These are phyloP conservation scores for Myotis vivesi DNA, from an alignment of 2,797 vertebrate genomes.

Conservation along the genomic window DNA sequence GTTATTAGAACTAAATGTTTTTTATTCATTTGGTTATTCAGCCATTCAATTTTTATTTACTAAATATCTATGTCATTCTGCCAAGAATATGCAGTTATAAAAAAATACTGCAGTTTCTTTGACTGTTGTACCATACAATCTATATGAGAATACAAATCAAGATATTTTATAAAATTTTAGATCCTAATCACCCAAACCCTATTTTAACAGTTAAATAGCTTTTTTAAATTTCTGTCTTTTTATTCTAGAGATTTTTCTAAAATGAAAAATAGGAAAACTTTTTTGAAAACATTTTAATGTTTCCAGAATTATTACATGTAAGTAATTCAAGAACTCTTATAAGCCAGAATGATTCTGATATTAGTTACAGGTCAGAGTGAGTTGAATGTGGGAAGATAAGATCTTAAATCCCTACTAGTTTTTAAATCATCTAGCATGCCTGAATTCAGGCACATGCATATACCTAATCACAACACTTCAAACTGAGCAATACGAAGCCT, in stretches of 20 bases:
- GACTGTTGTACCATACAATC: neutral
- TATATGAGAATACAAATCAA: neutral
- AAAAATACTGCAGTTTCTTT: neutral
- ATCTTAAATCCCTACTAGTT: neutral
- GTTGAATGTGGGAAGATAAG: neutral
- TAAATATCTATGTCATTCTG: neutral
- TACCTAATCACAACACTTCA: neutral
- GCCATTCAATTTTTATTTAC: neutral
- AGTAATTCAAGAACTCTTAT: neutral
- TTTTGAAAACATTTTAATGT: conserved; percentile 9
- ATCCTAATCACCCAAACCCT: neutral
- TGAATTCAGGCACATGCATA: neutral
- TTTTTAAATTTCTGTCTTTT: neutral
- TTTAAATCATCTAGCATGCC: neutral
- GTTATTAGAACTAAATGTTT: neutral
- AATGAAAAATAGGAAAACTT: neutral
- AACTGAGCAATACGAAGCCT: neutral
- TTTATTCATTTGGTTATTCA: neutral
- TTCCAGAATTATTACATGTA: neutral
- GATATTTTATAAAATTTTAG: neutral
- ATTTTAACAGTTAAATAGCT: conserved; percentile 1
- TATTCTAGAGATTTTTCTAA: neutral
- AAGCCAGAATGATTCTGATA: neutral
- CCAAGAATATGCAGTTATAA: neutral
- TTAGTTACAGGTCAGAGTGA: neutral